Conservation (phyloP, 2,888 invertebrate genomes). For the Andrena trimmerana region DNA sequence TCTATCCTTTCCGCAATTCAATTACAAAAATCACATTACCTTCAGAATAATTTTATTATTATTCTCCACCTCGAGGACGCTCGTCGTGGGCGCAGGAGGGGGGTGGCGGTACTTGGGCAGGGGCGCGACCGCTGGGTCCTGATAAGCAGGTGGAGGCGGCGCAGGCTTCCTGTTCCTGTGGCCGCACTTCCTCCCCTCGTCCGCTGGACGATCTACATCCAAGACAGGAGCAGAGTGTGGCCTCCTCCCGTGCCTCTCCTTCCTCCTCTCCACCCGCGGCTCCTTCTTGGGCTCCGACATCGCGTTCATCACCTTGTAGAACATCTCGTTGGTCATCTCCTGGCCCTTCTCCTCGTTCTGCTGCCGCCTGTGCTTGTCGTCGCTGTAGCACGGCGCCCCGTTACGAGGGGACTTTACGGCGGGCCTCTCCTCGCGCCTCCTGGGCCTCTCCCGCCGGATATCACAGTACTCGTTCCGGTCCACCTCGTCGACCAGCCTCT, state of each 20-base stretch:
- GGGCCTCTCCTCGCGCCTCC: slow-evolving; percentile 50
- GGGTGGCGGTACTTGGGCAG: slow-evolving; percentile 71
- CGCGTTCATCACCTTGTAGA: slow-evolving; percentile 76
- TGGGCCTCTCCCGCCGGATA: slow-evolving; percentile 59
- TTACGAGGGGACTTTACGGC: slow-evolving; percentile 63
- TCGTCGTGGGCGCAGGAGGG: slow-evolving; percentile 64
- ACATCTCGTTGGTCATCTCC: slow-evolving; percentile 69
- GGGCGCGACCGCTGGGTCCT: slow-evolving; percentile 71
- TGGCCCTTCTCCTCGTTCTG: slow-evolving; percentile 63
- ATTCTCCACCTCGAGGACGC: slow-evolving; percentile 78
- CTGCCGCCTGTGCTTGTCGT: slow-evolving; percentile 61
- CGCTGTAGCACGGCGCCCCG: slow-evolving; percentile 49
- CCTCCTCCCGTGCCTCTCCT: slow-evolving; percentile 71
- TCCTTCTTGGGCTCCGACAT: slow-evolving; percentile 71
- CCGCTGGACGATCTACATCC: slow-evolving; percentile 72
- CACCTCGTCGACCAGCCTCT: slow-evolving; percentile 77
- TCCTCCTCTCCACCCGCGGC: slow-evolving; percentile 65
- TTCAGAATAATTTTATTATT: slow-evolving; percentile 78
- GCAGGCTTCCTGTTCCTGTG: slow-evolving; percentile 74
- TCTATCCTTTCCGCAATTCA: neutral
- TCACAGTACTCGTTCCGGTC: slow-evolving; percentile 74
- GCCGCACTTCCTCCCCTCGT: slow-evolving; percentile 70
- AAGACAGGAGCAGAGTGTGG: slow-evolving; percentile 82
- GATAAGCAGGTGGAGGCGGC: slow-evolving; percentile 74
- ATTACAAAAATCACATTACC: slow-evolving; percentile 35